Conservation (phyloP, 2,888 invertebrate genomes). For the Noctua janthe region DNA sequence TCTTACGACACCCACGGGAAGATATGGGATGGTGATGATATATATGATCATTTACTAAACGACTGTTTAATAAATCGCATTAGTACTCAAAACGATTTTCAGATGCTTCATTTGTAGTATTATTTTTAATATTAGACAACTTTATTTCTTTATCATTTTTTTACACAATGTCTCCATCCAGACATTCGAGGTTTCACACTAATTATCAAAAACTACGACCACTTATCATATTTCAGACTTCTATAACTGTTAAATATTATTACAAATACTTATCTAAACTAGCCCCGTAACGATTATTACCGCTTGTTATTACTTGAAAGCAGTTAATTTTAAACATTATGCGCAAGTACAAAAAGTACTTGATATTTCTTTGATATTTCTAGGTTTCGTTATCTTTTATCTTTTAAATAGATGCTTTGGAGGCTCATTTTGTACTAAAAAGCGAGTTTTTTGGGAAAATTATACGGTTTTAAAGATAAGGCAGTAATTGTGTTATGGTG, state of each 20-base stretch:
- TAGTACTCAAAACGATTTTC: neutral
- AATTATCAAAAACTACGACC: slow-evolving; percentile 29
- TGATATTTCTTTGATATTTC: slow-evolving; percentile 45
- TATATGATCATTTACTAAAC: neutral
- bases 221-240: slow-evolving; percentile 30
- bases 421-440: slow-evolving; percentile 22
- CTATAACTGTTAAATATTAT: slow-evolving; percentile 49
- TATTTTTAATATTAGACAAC: neutral
- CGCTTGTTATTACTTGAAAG: slow-evolving; percentile 42
- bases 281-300: slow-evolving; percentile 48
- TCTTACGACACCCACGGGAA: too few species aligned
- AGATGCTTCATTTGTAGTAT: neutral
- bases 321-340: slow-evolving; percentile 55
- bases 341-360: slow-evolving; percentile 39
- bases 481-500: slow-evolving; percentile 5
- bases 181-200: neutral
- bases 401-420: slow-evolving; percentile 18
- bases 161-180: neutral
- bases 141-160: neutral
- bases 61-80: neutral
- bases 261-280: slow-evolving; percentile 58
- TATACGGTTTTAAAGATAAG: slow-evolving; percentile 35
- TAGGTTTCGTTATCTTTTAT: slow-evolving; percentile 34
- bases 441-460: slow-evolving; percentile 21
- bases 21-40: too few species aligned